Evolutionary conservation across 2,888 invertebrate genomes (phyloP), one percentile per base, ranked within the genome.

Genomic region (Gisinianus flammeolus): DNA sequence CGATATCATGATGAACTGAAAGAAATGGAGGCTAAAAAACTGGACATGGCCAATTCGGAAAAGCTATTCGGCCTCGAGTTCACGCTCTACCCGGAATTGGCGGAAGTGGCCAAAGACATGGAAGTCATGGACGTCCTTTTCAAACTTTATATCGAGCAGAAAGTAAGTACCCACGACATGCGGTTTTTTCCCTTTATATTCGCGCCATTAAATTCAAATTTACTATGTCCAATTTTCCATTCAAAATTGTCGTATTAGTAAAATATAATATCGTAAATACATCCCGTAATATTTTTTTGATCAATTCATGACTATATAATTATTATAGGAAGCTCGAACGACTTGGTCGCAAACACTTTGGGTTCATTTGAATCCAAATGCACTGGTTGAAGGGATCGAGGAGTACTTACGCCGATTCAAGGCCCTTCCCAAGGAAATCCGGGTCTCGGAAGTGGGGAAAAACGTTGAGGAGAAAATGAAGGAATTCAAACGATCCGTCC

Each of bases 261-360:
- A 8, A 62, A 19, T 62, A n/a, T n/a, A n/a, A n/a, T 22, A 62
- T 22, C 62, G 16, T 62, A 16, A 16, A 16, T 62, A 8, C 12
- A 8, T n/a, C n/a, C n/a, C n/a, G n/a, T 22, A 22, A 26, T 16
- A 66, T 28, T 66, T 28, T 24, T 28, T 5, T 28, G 66, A 22
- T 4, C 24, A 6, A 24, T 19, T 26, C 12, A 10, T 66, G 4
- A 58, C 58, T n/a, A 44, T 44, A 16, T 12, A 67, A 26, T 67
- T 33, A 30, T 78, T 85, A 2, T 83, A 89, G 88, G 89, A 89
- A 81, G 92, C 93, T 0, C 89, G 94, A 62, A 93, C 94, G 82
- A 85, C 89, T 5, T 96, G 96, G 96, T 92, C 94, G 0, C 93
- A 92, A 87, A 95, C 94, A 0, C 87, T 96, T 16, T 97, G 97